phyloP scores from a whole-genome alignment of 2,888 invertebrate genomes.

The Aporophyla lueneburgensis region DNA sequence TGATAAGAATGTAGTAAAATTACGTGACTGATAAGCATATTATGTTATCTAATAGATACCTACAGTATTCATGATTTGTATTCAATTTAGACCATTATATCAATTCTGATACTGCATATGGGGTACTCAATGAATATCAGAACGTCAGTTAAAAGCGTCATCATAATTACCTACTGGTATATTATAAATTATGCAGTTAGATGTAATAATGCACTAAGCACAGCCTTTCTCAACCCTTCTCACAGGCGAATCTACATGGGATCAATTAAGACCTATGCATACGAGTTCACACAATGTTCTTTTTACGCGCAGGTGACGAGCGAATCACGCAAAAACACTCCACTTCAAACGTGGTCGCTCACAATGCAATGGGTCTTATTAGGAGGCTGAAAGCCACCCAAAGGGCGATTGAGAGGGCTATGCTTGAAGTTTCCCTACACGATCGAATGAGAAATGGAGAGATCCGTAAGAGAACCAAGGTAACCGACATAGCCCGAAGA shows the following conservation, averaged over 20 bases:
- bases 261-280: background rate
- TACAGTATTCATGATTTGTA: background rate
- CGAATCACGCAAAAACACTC: too few relatives aligned
- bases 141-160: too few relatives aligned
- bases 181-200: too few relatives aligned
- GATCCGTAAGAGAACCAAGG: too few relatives aligned
- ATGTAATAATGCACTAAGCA: background rate
- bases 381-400: too few relatives aligned
- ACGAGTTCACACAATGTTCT: background rate
- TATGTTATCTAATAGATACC: slow-evolving; percentile 16
- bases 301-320: background rate
- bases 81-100: slow-evolving; percentile 6
- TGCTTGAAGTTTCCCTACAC: too few relatives aligned
- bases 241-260: background rate
- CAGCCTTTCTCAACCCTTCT: background rate
- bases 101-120: background rate
- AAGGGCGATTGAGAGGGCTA: too few relatives aligned
- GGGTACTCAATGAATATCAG: background rate
- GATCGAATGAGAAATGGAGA: too few relatives aligned
- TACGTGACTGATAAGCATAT: slow-evolving; percentile 24
- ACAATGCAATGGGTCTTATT: too few relatives aligned
- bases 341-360: background rate
- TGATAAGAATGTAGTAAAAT: slow-evolving; percentile 33
- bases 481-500: too few relatives aligned
- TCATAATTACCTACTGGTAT: too few relatives aligned